Conservation (phyloP, 2,797 vertebrate genomes). For the Typhlichthys subterraneus region DNA sequence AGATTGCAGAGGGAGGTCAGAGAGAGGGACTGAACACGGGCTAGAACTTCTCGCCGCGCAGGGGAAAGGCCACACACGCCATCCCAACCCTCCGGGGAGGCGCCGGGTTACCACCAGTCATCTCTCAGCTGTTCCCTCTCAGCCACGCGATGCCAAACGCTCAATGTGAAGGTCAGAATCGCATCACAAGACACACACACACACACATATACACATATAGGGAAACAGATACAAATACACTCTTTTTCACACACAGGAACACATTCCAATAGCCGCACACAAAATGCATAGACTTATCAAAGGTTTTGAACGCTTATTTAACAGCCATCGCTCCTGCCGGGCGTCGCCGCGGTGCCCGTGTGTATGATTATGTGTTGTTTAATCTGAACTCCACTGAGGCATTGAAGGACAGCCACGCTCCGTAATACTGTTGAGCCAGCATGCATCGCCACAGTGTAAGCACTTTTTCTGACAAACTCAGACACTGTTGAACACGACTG, state of each 20-base stretch:
- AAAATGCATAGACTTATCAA: slow-evolving; percentile 14
- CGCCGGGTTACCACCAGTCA: slow-evolving; percentile 29
- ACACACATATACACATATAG: background rate
- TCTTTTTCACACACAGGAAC: slow-evolving; percentile 7
- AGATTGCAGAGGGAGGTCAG: slow-evolving; percentile 9
- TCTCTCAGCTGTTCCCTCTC: slow-evolving; percentile 34
- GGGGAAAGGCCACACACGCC: slow-evolving; percentile 44
- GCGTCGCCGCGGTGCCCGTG: slow-evolving; percentile 36
- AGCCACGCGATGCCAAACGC: slow-evolving; percentile 38
- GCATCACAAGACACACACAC: slow-evolving; percentile 13
- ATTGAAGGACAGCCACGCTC: slow-evolving; percentile 67
- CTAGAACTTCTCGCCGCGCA: background rate
- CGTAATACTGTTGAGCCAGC: slow-evolving; percentile 76
- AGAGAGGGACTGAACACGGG: background rate
- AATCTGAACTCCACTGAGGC: slow-evolving; percentile 60
- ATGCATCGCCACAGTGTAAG: slow-evolving; percentile 71
- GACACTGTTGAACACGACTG: slow-evolving; percentile 63
- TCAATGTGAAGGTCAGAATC: slow-evolving; percentile 23
- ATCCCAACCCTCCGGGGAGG: slow-evolving; percentile 36
- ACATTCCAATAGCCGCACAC: slow-evolving; percentile 21
- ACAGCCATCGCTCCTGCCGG: slow-evolving; percentile 38
- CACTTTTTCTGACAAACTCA: slow-evolving; percentile 70
- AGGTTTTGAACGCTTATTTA: slow-evolving; percentile 33
- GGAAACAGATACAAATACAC: slow-evolving; percentile 11
- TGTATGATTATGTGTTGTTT: slow-evolving; percentile 53